phyloP scores from a whole-genome alignment of 1,140 invertebrate genomes.

The Mya arenaria region DNA sequence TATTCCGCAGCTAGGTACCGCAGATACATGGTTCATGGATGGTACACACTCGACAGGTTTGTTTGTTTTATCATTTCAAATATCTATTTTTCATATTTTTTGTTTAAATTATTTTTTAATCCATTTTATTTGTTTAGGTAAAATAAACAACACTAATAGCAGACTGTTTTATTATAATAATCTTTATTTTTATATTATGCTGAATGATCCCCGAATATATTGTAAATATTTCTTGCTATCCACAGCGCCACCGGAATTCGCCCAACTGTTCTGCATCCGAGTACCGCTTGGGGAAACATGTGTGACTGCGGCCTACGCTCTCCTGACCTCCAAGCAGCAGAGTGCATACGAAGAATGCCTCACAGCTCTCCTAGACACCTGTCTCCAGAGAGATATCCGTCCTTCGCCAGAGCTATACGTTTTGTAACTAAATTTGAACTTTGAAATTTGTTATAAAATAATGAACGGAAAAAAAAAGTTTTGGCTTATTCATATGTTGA shows the following conservation, averaged over 20 bases:
- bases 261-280: conserved; percentile 25
- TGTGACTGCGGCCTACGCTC: conserved; percentile 16
- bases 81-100: conserved; percentile 17
- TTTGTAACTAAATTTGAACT: too few species aligned
- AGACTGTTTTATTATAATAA: background rate
- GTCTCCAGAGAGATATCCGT: background rate
- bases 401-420: background rate
- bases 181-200: background rate
- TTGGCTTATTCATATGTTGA: too few species aligned
- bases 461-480: too few species aligned
- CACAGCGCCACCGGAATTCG: conserved; percentile 20
- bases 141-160: conserved; percentile 15
- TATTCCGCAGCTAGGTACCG: background rate
- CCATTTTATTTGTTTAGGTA: background rate
- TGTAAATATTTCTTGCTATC: conserved; percentile 7
- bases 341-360: background rate
- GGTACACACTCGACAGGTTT: conserved; percentile 23
- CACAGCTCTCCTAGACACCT: background rate
- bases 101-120: background rate
- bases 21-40: conserved; percentile 29
- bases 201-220: conserved; percentile 4
- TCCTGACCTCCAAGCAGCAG: background rate
- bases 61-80: conserved; percentile 14
- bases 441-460: too few species aligned
- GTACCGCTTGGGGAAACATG: conserved; percentile 20